phyloP scores from a whole-genome alignment of 2,113 vertebrate species.

The Ancistrus triradiatus region DNA sequence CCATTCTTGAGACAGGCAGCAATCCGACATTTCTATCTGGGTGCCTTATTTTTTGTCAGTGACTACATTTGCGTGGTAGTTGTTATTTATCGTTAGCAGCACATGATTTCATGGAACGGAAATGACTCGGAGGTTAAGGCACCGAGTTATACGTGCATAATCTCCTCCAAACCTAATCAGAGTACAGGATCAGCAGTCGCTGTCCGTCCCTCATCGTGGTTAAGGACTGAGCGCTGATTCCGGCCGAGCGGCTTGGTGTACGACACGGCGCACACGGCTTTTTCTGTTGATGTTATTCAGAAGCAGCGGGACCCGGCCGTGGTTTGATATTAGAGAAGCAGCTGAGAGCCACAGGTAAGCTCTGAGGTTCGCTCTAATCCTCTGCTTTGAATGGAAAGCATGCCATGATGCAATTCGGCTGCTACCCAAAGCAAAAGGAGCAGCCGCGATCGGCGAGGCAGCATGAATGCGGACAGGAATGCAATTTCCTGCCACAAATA shows the following conservation, averaged over 20 bases:
- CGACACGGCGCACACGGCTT: not conserved
- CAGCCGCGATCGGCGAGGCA: not conserved
- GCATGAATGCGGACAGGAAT: slow-evolving; percentile 14
- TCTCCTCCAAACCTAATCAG: too few species aligned
- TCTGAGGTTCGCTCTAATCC: slow-evolving; percentile 50
- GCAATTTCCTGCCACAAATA: too few species aligned
- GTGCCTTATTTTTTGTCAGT: too few species aligned
- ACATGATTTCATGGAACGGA: too few species aligned
- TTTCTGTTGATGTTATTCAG: slow-evolving; percentile 39
- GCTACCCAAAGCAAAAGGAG: slow-evolving; percentile 13
- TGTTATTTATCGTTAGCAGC: slow-evolving; percentile 6
- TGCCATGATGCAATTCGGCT: slow-evolving; percentile 26
- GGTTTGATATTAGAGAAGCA: slow-evolving; percentile 41
- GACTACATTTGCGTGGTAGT: too few species aligned
- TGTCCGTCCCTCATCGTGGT: not conserved
- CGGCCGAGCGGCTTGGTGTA: not conserved
- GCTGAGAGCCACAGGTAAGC: slow-evolving; percentile 51
- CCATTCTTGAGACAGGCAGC: too few species aligned
- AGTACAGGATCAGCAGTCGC: not conserved
- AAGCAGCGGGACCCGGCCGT: slow-evolving; percentile 26
- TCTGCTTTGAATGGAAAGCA: slow-evolving; percentile 48
- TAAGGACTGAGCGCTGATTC: not conserved
- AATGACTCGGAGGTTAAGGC: too few species aligned
- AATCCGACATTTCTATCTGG: too few species aligned
- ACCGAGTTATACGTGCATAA: too few species aligned